Base-by-base conservation (phyloP, 2,888 invertebrate genomes). In the Heliconius erato region DNA sequence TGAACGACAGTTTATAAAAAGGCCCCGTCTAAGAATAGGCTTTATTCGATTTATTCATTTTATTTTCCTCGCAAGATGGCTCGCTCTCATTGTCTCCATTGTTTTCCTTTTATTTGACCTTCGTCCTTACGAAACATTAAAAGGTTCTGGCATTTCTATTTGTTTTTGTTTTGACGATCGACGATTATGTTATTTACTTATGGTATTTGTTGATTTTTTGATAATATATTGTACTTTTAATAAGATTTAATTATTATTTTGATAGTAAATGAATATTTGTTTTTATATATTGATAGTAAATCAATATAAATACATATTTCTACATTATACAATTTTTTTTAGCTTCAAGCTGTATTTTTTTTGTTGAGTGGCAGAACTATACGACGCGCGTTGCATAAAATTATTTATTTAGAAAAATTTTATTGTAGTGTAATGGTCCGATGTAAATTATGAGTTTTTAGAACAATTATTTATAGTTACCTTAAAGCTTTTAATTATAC, bases 1-100 rank as follows among this genome's bases (percentile, higher is more conserved):
- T 89, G 90, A 89, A 87, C 86, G 89, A 85, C 89, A 89, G 90
- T 91, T 92, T 92, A 91, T 91, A 90, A 91, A 92, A 92, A 91
- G 90, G 89, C 89, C 87, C 85, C 85, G 87, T 87, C 86, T 88
- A 90, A 92, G 92, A 93, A 92, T 91, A 87, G 89, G 84, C 88
- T 91, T 86, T 90, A 94, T 93, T 93, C 91, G 92, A 94, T 93
- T 93, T 91, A 89, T 88, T 90, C 87, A 87, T 89, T 89, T 88
- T 87, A 87, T 86, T 86, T 87, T 85, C 84, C 85, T 85, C 82
- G 84, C 84, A 84, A 85, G 87, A 86, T 85, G 85, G 85, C 86
- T 85, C 85, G 85, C 86, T 86, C 86, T 87, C 87, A 87, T 87
- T 86, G 86, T 86, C 84, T 86, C 81, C 80, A 83, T 87, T 88